Conservation (phyloP, 2,888 invertebrate genomes). For the Stenoptilia bipunctidactyla region DNA sequence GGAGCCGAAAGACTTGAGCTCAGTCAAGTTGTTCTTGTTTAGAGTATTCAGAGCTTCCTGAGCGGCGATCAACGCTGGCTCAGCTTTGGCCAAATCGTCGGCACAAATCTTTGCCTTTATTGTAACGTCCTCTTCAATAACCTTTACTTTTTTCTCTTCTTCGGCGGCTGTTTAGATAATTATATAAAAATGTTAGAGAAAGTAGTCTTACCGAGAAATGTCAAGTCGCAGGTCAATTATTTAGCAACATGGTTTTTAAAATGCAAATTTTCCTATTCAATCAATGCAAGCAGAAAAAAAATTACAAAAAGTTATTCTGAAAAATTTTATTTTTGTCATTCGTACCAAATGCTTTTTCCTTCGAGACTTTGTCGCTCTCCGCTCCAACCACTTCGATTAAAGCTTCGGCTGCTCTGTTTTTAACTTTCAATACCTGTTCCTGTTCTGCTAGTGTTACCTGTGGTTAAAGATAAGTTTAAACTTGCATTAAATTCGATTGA, state of each 20-base stretch:
- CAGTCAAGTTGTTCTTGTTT: conserved; percentile 94
- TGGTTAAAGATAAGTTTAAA: background rate
- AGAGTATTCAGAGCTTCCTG: conserved; percentile 92
- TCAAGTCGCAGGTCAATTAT: no score
- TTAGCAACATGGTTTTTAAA: no score
- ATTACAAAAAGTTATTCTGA: no score
- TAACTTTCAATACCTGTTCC: conserved; percentile 86
- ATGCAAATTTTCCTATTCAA: no score
- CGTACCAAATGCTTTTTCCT: conserved; percentile 84
- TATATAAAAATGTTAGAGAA: no score
- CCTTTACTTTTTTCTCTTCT: conserved; percentile 91
- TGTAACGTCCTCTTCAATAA: conserved; percentile 89
- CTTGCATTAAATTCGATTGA: background rate
- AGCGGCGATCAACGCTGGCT: conserved; percentile 91
- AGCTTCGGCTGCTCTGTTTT: conserved; percentile 91
- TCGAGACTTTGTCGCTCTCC: conserved; percentile 92
- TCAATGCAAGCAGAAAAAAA: no score
- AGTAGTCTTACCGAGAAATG: no score
- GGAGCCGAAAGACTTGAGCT: conserved; percentile 93
- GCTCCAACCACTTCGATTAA: conserved; percentile 87
- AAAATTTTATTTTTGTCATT: no score
- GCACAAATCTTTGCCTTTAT: conserved; percentile 89
- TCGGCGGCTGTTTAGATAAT: conserved; percentile 78
- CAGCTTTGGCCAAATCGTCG: conserved; percentile 90
- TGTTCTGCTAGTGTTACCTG: conserved; percentile 75